Percentiles rank a stretch among this genome's conserved stretches.
Conservation (phyloP, 92 coral and sea anemone genomes). For the Epizoanthus rinbou region DNA sequence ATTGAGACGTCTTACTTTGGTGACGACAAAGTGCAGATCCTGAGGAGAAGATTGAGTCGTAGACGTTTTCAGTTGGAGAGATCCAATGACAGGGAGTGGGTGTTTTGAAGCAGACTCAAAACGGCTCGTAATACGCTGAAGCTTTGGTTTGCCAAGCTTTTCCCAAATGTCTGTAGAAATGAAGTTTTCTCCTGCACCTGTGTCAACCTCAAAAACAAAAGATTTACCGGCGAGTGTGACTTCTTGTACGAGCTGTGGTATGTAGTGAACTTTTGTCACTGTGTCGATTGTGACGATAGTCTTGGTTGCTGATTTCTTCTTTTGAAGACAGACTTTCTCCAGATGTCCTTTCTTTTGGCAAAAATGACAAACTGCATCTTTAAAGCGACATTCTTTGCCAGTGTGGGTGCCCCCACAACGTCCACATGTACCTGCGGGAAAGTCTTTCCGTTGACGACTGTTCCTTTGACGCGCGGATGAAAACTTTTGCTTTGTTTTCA, state of each 20-base stretch:
- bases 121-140: slow-evolving; percentile 12
- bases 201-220: too few relatives aligned
- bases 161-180: slow-evolving; percentile 15
- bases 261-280: slow-evolving; percentile 4
- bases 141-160: slow-evolving; percentile 1
- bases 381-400: slow-evolving; percentile 20
- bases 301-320: slow-evolving; percentile 10
- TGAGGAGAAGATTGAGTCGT: slow-evolving; percentile 15
- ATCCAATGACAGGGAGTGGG: neutral
- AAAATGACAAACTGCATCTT: neutral
- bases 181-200: slow-evolving; percentile 18
- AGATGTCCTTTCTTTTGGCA: neutral
- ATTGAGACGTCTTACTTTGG: slow-evolving; percentile 16
- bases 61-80: neutral
- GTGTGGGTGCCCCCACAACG: slow-evolving; percentile 10
- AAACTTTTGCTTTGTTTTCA: slow-evolving; percentile 13
- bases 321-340: slow-evolving; percentile 10
- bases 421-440: slow-evolving; percentile 16
- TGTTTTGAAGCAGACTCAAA: slow-evolving; percentile 15
- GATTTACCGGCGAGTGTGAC: slow-evolving; percentile 12
- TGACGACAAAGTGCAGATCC: slow-evolving; percentile 18
- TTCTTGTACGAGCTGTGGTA: slow-evolving; percentile 18
- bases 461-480: slow-evolving; percentile 20
- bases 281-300: slow-evolving; percentile 15
- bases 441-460: slow-evolving; percentile 8